These are phyloP conservation scores for Odontophorus gujanensis DNA, from an alignment of 2,113 vertebrate genomes.

Conservation along the genomic window DNA sequence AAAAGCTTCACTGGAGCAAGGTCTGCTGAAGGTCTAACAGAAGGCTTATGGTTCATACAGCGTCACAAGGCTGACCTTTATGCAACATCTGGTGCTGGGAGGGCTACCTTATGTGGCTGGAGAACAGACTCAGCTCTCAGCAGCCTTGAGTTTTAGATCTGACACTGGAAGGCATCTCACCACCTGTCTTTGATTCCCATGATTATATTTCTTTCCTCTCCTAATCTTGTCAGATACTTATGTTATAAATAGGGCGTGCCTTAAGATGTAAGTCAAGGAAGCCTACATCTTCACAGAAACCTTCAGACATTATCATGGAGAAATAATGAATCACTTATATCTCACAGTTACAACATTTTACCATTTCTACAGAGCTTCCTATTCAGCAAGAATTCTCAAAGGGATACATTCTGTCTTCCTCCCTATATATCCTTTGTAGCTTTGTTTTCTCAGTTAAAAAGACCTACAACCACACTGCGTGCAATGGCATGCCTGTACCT, in stretches of 20 bases:
- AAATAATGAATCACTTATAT: neutral
- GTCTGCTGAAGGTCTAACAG: neutral
- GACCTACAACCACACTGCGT: neutral
- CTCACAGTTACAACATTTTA: neutral
- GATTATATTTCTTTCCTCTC: neutral
- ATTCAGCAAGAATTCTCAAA: neutral
- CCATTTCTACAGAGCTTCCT: neutral
- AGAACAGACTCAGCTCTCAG: neutral
- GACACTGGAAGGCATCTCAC: neutral
- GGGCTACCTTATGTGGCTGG: neutral
- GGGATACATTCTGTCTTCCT: neutral
- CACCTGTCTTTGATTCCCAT: neutral
- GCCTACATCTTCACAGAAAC: neutral
- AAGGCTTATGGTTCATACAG: neutral
- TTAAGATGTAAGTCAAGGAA: neutral
- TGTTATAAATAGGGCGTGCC: neutral
- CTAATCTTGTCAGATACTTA: neutral
- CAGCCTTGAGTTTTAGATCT: neutral
- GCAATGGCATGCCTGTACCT: accelerated
- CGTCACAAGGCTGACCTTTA: neutral
- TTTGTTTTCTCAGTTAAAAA: neutral
- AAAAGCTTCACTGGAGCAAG: neutral
- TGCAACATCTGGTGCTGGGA: neutral
- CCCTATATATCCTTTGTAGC: neutral
- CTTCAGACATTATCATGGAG: neutral